Evolutionary conservation across 2,113 vertebrate species (phyloP).

Genomic region (Coregonus clupeaformis): DNA sequence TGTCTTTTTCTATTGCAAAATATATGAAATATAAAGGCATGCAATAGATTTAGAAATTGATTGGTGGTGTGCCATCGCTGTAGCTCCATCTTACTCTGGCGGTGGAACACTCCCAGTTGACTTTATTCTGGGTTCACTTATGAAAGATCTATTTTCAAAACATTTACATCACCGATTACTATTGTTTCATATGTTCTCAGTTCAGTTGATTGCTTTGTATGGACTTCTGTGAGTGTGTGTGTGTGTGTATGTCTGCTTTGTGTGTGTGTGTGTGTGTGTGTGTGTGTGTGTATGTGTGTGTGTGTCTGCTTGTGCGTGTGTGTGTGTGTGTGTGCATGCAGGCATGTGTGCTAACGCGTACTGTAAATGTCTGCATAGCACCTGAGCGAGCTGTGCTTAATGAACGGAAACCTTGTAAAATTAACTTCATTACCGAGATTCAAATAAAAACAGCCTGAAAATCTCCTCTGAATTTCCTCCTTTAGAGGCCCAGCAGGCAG

Average conservation of each 20-base stretch:
- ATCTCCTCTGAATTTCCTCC: constrained; percentile 35
- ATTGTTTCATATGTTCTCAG: neutral
- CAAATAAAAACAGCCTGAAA: constrained; percentile 52
- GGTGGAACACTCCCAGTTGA: neutral
- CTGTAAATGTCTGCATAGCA: constrained; percentile 33
- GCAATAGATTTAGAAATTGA: neutral
- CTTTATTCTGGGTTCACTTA: neutral
- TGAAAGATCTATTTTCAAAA: neutral
- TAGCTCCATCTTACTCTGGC: neutral
- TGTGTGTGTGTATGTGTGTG: neutral
- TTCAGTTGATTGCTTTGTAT: constrained; percentile 2
- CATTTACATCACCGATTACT: neutral
- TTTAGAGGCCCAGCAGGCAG: constrained; percentile 32
- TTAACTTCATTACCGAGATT: constrained; percentile 55
- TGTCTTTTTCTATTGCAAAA: neutral
- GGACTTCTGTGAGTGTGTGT: neutral
- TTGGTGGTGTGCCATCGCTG: neutral
- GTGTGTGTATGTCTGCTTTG: too few species aligned
- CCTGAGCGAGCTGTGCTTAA: constrained; percentile 54
- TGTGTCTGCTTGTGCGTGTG: neutral
- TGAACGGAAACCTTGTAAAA: constrained; percentile 64
- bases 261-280: neutral
- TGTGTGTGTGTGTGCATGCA: neutral
- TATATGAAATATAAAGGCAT: neutral
- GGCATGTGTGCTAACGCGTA: neutral